phyloP scores from a whole-genome alignment of 2,888 invertebrate genomes.

The Blomia tropicalis region DNA sequence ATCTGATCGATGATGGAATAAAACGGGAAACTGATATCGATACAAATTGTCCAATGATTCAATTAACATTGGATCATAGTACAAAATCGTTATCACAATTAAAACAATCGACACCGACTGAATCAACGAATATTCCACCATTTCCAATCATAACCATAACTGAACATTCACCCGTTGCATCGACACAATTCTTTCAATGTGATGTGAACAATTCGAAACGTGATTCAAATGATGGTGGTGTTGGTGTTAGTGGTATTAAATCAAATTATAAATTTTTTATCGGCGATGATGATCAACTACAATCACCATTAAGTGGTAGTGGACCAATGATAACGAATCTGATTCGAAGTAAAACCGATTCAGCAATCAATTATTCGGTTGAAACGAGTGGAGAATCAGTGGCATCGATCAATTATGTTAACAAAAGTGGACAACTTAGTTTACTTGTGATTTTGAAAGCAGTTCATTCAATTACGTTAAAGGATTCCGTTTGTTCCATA shows the following conservation, averaged over 20 bases:
- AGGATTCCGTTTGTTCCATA: conserved; percentile 64
- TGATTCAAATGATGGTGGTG: not conserved
- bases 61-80: not conserved
- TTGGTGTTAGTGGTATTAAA: not conserved
- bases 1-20: conserved; percentile 26
- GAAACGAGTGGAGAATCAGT: conserved; percentile 75
- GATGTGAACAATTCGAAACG: not conserved
- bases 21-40: not conserved
- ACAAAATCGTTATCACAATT: not conserved
- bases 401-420: conserved; percentile 77
- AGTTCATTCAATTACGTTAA: conserved; percentile 64
- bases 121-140: conserved; percentile 45
- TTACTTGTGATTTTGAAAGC: conserved; percentile 72
- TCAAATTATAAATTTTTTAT: conserved; percentile 11
- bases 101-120: not conserved
- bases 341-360: conserved; percentile 73
- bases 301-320: not conserved
- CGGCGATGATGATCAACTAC: not conserved
- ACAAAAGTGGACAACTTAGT: conserved; percentile 83
- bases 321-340: conserved; percentile 33
- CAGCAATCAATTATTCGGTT: conserved; percentile 52
- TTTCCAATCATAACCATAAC: conserved; percentile 94
- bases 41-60: not conserved
- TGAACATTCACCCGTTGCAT: conserved; percentile 73
- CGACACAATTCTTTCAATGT: conserved; percentile 56